phyloP scores from a whole-genome alignment of 2,888 invertebrate genomes.

The Hedychridium roseum region DNA sequence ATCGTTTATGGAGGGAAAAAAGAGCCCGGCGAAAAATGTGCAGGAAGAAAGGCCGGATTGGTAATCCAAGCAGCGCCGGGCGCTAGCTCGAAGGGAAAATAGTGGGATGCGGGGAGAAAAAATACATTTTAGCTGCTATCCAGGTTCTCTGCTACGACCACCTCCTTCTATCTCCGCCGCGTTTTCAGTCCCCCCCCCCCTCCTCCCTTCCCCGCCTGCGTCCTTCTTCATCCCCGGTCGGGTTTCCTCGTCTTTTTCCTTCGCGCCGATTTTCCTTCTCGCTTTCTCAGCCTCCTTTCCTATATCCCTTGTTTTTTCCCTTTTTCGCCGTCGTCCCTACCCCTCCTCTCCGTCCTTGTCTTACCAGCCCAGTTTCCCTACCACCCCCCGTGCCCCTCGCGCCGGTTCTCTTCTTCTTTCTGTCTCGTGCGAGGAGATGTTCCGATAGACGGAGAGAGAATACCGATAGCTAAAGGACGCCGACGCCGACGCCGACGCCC shows the following conservation, averaged over 20 bases:
- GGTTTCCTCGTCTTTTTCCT: too few species aligned
- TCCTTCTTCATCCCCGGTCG: too few species aligned
- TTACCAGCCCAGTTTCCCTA: conserved; percentile 1
- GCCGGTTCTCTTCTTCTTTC: conserved; percentile 2
- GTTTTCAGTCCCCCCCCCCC: conserved; percentile 1
- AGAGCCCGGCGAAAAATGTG: not conserved
- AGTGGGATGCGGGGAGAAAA: conserved; percentile 35
- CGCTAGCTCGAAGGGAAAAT: conserved; percentile 43
- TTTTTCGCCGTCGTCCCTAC: conserved; percentile 12
- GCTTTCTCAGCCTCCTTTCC: conserved; percentile 7
- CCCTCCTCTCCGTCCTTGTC: conserved; percentile 19
- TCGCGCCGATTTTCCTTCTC: too few species aligned
- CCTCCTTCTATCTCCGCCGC: conserved; percentile 28
- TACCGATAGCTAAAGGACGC: conserved; percentile 57
- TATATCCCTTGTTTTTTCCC: conserved; percentile 7
- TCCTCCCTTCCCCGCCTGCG: conserved; percentile 4
- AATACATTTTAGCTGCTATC: conserved; percentile 49
- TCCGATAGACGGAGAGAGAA: conserved; percentile 50
- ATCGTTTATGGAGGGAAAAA: too few species aligned
- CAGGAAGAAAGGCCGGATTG: conserved; percentile 28
- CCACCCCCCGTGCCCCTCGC: not conserved
- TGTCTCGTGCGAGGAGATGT: conserved; percentile 38
- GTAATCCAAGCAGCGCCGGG: conserved; percentile 46
- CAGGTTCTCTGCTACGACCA: conserved; percentile 39
- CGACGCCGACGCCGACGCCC: conserved; percentile 52